Percentiles rank a stretch among this genome's conserved stretches.
Conservation (phyloP, 2,113 vertebrate genomes). For the Phyllostomus discolor region DNA sequence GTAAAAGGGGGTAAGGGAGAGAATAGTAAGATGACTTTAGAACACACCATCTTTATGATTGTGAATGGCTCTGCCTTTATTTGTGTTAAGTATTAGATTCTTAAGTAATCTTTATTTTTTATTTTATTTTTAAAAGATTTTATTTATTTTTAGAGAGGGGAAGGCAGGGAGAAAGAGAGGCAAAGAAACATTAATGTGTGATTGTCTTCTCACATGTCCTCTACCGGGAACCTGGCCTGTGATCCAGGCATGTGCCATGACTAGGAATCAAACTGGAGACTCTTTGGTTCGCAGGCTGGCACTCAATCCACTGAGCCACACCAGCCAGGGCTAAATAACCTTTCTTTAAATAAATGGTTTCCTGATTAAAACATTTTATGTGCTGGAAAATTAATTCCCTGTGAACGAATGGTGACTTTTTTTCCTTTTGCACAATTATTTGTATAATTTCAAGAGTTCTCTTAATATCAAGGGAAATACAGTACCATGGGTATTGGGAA, state of each 20-base stretch:
- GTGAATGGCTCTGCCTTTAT: background rate
- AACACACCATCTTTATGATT: background rate
- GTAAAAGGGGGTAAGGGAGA: background rate
- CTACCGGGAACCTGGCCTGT: no score
- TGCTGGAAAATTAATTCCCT: background rate
- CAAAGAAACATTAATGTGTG: no score
- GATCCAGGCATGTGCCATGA: no score
- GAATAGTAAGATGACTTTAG: rapidly evolving
- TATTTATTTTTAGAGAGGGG: no score
- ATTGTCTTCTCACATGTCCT: no score
- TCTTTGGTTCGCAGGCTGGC: no score
- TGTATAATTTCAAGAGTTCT: background rate
- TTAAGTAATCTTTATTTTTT: background rate
- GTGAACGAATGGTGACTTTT: background rate
- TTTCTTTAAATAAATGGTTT: background rate
- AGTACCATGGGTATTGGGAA: background rate
- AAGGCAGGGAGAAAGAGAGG: no score
- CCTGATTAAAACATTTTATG: background rate
- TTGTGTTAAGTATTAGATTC: background rate
- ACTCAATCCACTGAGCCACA: no score
- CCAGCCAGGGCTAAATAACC: background rate
- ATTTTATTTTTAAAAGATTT: no score
- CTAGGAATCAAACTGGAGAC: no score
- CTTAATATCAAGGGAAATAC: background rate
- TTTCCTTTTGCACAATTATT: background rate